Evolutionary conservation across 1,140 invertebrate genomes (phyloP).

Genomic region (Agraylea sexmaculata): DNA sequence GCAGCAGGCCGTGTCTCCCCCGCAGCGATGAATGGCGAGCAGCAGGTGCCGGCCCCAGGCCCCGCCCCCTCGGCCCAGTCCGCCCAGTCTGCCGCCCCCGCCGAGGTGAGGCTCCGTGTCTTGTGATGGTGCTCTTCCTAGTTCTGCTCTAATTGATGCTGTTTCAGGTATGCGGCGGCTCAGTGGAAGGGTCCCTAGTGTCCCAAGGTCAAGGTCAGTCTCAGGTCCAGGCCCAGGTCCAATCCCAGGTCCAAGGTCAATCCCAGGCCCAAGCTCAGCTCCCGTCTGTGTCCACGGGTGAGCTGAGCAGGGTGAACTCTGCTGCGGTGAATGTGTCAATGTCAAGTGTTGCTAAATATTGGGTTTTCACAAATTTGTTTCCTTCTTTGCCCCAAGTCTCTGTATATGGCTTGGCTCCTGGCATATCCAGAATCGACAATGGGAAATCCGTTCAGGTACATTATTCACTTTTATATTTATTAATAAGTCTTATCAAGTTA

Average conservation of each 20-base stretch:
- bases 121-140: background rate
- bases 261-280: slow-evolving; percentile 27
- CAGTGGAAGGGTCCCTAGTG: slow-evolving; percentile 20
- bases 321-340: slow-evolving; percentile 47
- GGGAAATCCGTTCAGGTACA: slow-evolving; percentile 45
- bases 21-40: no score
- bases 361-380: slow-evolving; percentile 53
- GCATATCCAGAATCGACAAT: slow-evolving; percentile 41
- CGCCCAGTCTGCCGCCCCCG: slow-evolving; percentile 21
- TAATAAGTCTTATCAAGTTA: no score
- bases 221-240: background rate
- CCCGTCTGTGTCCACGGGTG: slow-evolving; percentile 41
- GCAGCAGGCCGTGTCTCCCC: no score
- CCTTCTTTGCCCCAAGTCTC: slow-evolving; percentile 50
- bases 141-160: background rate
- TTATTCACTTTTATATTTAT: background rate
- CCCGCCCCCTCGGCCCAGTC: background rate
- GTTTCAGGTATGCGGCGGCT: slow-evolving; percentile 6
- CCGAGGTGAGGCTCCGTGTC: slow-evolving; percentile 5
- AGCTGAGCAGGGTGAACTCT: slow-evolving; percentile 45
- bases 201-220: background rate
- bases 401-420: slow-evolving; percentile 44
- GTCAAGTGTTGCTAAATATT: slow-evolving; percentile 52
- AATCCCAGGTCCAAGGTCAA: slow-evolving; percentile 17
- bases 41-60: background rate